phyloP scores from a whole-genome alignment of 2,797 vertebrate genomes.

The Enteromius argenteus region DNA sequence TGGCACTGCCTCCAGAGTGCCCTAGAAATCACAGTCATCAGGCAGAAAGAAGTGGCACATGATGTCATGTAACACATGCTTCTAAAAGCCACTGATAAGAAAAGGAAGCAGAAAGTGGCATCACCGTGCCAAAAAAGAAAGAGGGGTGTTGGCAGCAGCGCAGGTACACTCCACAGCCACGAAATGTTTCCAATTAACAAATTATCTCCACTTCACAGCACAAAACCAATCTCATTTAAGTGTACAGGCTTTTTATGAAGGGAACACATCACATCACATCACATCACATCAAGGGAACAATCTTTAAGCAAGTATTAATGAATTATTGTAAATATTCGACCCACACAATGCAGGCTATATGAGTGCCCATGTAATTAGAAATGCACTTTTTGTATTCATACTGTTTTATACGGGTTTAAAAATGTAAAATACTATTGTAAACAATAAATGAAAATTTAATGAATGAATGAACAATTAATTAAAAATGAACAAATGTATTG shows the following conservation, averaged over 20 bases:
- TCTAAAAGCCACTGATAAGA: conserved; percentile 21
- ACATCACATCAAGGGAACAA: too few species aligned
- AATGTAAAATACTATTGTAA: not conserved
- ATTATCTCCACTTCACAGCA: not conserved
- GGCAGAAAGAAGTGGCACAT: conserved; percentile 36
- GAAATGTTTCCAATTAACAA: not conserved
- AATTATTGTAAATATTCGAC: not conserved
- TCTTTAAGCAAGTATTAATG: not conserved
- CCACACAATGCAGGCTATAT: not conserved
- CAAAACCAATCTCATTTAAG: conserved; percentile 4
- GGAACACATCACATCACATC: too few species aligned
- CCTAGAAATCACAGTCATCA: conserved; percentile 51
- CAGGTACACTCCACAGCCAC: not conserved
- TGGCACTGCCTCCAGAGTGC: conserved; percentile 45
- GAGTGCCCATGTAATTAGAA: not conserved
- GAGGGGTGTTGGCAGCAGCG: not conserved
- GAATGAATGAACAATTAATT: not conserved
- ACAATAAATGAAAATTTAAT: not conserved
- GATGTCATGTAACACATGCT: conserved; percentile 7
- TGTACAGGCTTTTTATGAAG: not conserved
- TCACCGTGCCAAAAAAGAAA: conserved; percentile 8
- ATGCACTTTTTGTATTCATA: not conserved
- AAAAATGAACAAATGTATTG: not conserved
- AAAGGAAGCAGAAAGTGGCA: conserved; percentile 26
- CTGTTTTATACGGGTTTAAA: not conserved